Conservation (phyloP, 2,888 invertebrate genomes). For the Patella caerulea region DNA sequence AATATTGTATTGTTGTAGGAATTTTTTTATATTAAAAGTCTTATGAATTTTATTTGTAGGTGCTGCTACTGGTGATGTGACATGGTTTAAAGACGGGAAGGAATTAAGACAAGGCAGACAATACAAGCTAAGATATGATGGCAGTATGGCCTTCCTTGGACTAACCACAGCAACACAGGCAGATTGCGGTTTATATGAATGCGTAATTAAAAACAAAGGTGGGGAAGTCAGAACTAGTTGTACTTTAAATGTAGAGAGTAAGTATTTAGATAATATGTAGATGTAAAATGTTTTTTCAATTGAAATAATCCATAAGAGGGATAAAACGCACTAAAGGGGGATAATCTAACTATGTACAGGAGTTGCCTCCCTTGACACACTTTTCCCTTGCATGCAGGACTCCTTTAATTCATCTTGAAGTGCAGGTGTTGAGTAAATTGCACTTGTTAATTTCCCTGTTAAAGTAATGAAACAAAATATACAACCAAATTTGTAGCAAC, state of each 20-base stretch:
- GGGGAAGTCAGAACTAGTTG: slow-evolving; percentile 80
- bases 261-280: slow-evolving; percentile 14
- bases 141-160: slow-evolving; percentile 84
- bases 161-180: slow-evolving; percentile 93
- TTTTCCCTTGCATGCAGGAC: no score
- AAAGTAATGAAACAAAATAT: no score
- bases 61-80: slow-evolving; percentile 49
- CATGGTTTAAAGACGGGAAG: slow-evolving; percentile 60
- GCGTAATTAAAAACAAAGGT: slow-evolving; percentile 91
- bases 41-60: slow-evolving; percentile 35
- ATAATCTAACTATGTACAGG: no score
- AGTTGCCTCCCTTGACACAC: no score
- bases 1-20: background rate
- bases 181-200: slow-evolving; percentile 95
- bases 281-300: no score
- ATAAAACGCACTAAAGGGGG: no score
- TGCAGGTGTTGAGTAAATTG: no score
- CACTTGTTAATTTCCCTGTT: no score
- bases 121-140: slow-evolving; percentile 55
- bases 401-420: no score
- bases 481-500: no score
- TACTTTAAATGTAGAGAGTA: slow-evolving; percentile 61
- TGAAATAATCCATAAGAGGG: no score
- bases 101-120: slow-evolving; percentile 54
- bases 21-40: background rate